phyloP scores from a whole-genome alignment of 2,113 vertebrate species.

The Buteo buteo region DNA sequence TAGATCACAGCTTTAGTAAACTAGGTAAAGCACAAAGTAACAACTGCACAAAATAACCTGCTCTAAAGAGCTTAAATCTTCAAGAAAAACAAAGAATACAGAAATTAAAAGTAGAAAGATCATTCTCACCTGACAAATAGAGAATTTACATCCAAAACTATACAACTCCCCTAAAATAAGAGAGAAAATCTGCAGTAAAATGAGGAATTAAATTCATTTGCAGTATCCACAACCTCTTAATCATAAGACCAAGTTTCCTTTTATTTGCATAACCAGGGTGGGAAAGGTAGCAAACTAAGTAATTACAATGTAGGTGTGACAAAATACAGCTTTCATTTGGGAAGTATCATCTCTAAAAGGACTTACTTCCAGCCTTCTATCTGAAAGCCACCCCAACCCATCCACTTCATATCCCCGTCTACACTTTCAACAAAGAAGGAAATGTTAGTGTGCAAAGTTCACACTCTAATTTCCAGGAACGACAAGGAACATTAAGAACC shows the following conservation, averaged over 20 bases:
- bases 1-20: not conserved
- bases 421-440: accelerated
- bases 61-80: not conserved
- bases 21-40: not conserved
- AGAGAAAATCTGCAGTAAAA: not conserved
- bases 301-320: not conserved
- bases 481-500: not conserved
- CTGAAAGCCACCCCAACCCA: not conserved
- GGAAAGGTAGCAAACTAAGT: not conserved
- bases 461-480: not conserved
- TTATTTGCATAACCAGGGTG: not conserved
- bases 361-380: not conserved
- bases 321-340: not conserved
- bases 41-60: not conserved
- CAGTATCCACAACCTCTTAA: not conserved
- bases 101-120: too few relatives aligned
- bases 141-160: not conserved
- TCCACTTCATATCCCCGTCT: accelerated
- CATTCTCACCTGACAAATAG: not conserved
- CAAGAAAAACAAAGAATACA: not conserved
- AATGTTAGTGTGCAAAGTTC: not conserved
- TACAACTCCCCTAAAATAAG: not conserved
- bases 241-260: not conserved
- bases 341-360: not conserved
- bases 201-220: not conserved